Conservation (phyloP, 2,113 vertebrate species). For the Pseudois nayaur region DNA sequence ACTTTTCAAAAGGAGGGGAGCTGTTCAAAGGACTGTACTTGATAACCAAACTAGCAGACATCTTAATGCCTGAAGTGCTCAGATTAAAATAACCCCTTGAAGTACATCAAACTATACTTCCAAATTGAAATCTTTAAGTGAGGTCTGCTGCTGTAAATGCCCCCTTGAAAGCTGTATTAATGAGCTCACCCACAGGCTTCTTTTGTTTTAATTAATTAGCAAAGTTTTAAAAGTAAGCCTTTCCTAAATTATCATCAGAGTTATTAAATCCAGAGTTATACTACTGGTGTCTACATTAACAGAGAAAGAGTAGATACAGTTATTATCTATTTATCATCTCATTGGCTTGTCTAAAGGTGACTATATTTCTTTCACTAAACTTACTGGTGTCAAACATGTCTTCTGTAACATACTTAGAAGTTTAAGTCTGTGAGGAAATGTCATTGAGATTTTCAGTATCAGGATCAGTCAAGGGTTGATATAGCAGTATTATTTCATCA, state of each 20-base stretch:
- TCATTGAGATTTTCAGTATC: background rate
- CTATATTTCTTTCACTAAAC: background rate
- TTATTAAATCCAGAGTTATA: background rate
- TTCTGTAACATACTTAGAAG: background rate
- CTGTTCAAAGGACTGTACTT: background rate
- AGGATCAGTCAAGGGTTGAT: background rate
- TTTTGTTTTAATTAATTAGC: background rate
- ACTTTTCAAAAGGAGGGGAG: background rate
- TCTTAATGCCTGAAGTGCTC: background rate
- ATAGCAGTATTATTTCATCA: background rate
- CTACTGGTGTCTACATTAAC: background rate
- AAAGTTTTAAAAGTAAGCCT: background rate
- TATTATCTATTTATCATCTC: background rate
- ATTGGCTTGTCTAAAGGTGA: background rate
- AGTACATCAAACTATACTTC: background rate
- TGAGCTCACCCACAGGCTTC: background rate
- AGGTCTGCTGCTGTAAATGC: background rate
- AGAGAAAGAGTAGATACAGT: background rate
- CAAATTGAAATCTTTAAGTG: background rate
- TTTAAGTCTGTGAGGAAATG: background rate
- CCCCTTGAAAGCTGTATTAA: background rate
- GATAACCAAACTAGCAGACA: background rate
- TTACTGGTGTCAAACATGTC: background rate
- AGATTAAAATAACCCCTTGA: constrained; percentile 30
- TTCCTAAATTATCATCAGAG: background rate